A percentile compares a stretch with the other conserved stretches of the same genome.
These are phyloP conservation scores for Micropoecilia bifurca DNA, from an alignment of 2,797 vertebrate species.

Conservation along the genomic window DNA sequence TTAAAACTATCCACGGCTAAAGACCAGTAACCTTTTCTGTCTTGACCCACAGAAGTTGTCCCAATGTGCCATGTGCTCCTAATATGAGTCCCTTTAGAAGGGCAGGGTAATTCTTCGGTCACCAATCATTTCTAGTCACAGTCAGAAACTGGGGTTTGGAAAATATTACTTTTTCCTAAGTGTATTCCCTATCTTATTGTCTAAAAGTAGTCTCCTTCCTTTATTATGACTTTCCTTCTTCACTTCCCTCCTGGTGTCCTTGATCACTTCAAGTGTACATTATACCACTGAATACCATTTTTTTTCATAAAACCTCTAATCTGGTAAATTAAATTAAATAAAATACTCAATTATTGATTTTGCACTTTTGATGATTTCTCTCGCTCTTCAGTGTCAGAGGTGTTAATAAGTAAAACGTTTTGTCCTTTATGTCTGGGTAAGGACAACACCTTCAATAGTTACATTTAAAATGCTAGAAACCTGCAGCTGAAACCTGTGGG, in stretches of 20 bases:
- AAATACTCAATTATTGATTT: neutral
- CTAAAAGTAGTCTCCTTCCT: neutral
- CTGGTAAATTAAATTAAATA: neutral
- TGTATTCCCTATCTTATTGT: neutral
- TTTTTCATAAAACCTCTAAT: neutral
- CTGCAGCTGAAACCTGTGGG: neutral
- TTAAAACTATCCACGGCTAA: neutral
- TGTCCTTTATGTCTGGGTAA: conserved; percentile 1
- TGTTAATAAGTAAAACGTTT: neutral
- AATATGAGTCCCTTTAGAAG: neutral
- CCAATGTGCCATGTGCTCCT: neutral
- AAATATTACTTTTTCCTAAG: neutral
- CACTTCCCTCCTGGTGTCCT: neutral
- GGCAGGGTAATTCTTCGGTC: neutral
- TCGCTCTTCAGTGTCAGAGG: neutral
- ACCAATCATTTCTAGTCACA: neutral
- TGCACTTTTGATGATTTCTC: neutral
- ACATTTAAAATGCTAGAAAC: neutral
- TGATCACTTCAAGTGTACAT: neutral
- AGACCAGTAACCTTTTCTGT: neutral
- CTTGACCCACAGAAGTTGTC: neutral
- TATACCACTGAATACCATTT: neutral
- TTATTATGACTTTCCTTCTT: neutral
- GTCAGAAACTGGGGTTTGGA: neutral
- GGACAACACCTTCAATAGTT: neutral